A percentile compares a stretch with the other conserved stretches of the same genome.
phyloP scores from a whole-genome alignment of 2,113 vertebrate species.

The Gymnocephalus cernua region DNA sequence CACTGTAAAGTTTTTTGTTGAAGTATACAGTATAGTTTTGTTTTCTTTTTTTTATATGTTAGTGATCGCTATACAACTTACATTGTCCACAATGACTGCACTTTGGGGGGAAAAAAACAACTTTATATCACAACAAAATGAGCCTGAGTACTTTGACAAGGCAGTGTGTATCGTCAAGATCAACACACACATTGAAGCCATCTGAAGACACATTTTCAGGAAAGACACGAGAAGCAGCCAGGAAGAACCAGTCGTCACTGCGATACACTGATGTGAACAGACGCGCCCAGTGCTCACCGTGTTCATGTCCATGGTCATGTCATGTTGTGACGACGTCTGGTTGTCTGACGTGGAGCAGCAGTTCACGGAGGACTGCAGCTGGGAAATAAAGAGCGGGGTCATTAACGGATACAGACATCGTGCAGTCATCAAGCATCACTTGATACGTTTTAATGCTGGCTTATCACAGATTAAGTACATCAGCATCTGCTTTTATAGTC shows the following conservation, averaged over 20 bases:
- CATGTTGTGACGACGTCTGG: constrained; percentile 86
- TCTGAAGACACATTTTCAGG: background rate
- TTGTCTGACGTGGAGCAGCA: constrained; percentile 86
- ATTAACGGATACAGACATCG: constrained; percentile 6
- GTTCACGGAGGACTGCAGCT: constrained; percentile 84
- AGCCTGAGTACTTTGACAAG: background rate
- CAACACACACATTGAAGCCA: background rate
- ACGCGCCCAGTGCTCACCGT: constrained; percentile 84
- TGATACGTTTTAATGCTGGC: background rate
- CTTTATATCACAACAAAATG: background rate
- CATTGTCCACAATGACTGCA: background rate
- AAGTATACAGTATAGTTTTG: background rate
- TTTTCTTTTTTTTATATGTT: background rate
- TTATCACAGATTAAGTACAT: constrained; percentile 1
- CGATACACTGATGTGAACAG: background rate
- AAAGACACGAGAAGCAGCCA: background rate
- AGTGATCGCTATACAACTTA: background rate
- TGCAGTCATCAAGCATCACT: constrained; percentile 1
- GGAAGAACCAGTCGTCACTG: background rate
- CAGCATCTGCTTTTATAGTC: background rate
- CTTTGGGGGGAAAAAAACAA: background rate
- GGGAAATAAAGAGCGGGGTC: constrained; percentile 5
- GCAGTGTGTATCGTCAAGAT: background rate
- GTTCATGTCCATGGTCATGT: constrained; percentile 89
- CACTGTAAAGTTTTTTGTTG: background rate